A percentile compares a stretch with the other conserved stretches of the same genome.
Conservation (phyloP, 2,797 vertebrate genomes). For the Oreochromis grahami region DNA sequence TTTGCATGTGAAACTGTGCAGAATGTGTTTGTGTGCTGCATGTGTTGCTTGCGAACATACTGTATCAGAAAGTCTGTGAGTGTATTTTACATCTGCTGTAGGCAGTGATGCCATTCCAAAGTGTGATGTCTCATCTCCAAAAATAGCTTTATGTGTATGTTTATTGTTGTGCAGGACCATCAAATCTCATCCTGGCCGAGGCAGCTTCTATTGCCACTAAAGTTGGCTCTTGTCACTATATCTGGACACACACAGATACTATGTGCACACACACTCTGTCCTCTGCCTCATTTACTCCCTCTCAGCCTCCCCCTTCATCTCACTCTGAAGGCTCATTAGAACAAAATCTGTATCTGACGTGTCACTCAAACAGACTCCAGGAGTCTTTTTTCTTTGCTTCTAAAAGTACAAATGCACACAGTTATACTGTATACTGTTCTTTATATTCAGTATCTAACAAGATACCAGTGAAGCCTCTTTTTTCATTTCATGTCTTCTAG, state of each 20-base stretch:
- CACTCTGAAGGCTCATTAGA: slow-evolving; percentile 28
- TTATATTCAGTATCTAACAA: not conserved
- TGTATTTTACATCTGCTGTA: slow-evolving; percentile 8
- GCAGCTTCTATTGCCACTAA: slow-evolving; percentile 6
- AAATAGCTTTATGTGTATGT: not conserved
- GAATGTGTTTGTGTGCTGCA: not conserved
- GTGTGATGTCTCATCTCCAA: not conserved
- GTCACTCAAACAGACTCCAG: not conserved
- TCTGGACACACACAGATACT: not conserved
- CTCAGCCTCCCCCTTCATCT: not conserved
- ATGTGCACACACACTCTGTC: not conserved
- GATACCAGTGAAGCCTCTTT: not conserved
- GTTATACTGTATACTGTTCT: not conserved
- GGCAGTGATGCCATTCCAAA: not conserved
- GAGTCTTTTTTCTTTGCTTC: not conserved
- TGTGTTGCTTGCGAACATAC: not conserved
- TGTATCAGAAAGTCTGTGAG: not conserved
- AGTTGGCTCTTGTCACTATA: slow-evolving; percentile 12
- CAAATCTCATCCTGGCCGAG: not conserved
- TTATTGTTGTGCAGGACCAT: slow-evolving; percentile 4
- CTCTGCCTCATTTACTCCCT: not conserved
- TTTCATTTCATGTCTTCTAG: not conserved
- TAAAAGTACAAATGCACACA: not conserved
- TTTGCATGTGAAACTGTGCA: not conserved
- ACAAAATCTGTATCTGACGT: not conserved